phyloP scores from a whole-genome alignment of 2,888 invertebrate genomes.

The Sarcophaga caerulescens region DNA sequence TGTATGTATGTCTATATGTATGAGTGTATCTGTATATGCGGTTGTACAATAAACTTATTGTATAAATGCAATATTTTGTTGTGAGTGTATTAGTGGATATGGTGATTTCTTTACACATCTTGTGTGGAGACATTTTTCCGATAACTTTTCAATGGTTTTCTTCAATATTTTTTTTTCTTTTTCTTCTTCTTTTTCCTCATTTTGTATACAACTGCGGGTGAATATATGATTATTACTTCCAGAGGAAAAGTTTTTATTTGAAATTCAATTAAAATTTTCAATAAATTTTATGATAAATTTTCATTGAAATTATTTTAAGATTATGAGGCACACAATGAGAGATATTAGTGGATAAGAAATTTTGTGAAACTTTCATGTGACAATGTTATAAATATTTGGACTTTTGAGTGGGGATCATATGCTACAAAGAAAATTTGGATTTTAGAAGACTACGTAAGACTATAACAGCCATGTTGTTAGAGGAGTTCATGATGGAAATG shows the following conservation, averaged over 20 bases:
- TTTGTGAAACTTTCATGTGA: too few relatives aligned
- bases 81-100: slow-evolving; percentile 37
- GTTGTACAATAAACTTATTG: slow-evolving; percentile 17
- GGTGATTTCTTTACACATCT: slow-evolving; percentile 20
- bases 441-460: too few relatives aligned
- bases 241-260: slow-evolving; percentile 55
- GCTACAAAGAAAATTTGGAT: too few relatives aligned
- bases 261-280: slow-evolving; percentile 65
- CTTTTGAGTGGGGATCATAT: too few relatives aligned
- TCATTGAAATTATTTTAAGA: slow-evolving; percentile 27
- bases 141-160: slow-evolving; percentile 62
- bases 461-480: too few relatives aligned
- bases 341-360: background rate
- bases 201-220: slow-evolving; percentile 42
- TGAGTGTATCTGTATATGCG: slow-evolving; percentile 3
- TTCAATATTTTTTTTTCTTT: background rate
- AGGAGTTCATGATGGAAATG: too few relatives aligned
- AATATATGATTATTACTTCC: slow-evolving; percentile 63
- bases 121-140: slow-evolving; percentile 50
- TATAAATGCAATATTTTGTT: slow-evolving; percentile 30
- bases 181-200: slow-evolving; percentile 24
- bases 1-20: background rate
- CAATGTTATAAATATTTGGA: too few relatives aligned
- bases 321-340: slow-evolving; percentile 23
- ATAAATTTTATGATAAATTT: slow-evolving; percentile 59